Evolutionary conservation across 2,113 vertebrate genomes (phyloP), one percentile per base, ranked within the genome.

Genomic region (Silurus glanis): DNA sequence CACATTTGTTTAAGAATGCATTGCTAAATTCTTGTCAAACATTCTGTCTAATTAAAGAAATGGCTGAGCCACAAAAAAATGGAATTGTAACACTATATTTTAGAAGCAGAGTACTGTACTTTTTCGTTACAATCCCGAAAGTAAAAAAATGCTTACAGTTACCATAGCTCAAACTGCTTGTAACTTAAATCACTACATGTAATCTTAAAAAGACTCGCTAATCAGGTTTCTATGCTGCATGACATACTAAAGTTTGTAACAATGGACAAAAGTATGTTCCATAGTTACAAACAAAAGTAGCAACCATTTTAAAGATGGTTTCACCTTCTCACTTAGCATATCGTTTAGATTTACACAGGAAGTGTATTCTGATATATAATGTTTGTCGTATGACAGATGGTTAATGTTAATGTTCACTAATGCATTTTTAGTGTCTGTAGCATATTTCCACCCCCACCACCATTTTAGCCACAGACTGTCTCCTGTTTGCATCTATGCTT

Each of bases 311-410:
- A 10, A 61, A 61, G 25, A 25, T 58, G 53, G 55, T 79, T 80
- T 80, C 37, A 61, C 56, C 56, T 23, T 61, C 28, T 61, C 19
- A 80, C 58, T 80, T 47, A 80, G 55, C 55, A 45, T 59, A 21
- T 61, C 9, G 17, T 80, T 61, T 61, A 61, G 78, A 61, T 80
- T 28, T 45, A 61, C 17, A 17, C 78, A 80, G 56, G 56, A 80
- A 61, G 58, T 47, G 56, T 61, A 59, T 14, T 16, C 55, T 0
- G n/a, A 56, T 80, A 45, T 61, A 21, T 45, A 80, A 80, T 80
- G 56, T 80, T 80, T 80, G 53, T 59, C 59, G 25, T 45, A 59
- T 59, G 78, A 80, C 78, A 80, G 78, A 80, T 80, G 78, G 78
- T 80, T 17, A 61, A 61, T 80, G 37, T 45, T 61, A 80, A 80